Evolutionary conservation across 2,888 invertebrate species (phyloP).

Genomic region (Leucophenga maculata): DNA sequence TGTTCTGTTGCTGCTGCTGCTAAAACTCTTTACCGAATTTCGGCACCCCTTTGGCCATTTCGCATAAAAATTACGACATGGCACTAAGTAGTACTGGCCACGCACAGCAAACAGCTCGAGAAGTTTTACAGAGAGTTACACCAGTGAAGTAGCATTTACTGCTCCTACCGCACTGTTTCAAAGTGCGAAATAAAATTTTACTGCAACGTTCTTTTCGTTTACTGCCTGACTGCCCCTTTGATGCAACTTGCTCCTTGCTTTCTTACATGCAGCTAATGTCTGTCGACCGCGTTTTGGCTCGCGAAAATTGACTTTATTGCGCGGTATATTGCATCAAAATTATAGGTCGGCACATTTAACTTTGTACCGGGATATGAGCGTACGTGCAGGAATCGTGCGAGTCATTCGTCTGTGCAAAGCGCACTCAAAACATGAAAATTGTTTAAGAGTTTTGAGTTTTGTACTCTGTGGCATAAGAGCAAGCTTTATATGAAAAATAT

Average conservation of each 20-base stretch:
- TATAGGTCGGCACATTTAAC: slow-evolving; percentile 68
- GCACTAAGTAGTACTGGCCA: slow-evolving; percentile 27
- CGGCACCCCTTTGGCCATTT: slow-evolving; percentile 2
- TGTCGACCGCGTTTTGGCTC: slow-evolving; percentile 37
- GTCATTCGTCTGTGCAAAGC: slow-evolving; percentile 25
- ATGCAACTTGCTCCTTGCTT: neutral
- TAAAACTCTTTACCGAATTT: slow-evolving; percentile 3
- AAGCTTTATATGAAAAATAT: neutral
- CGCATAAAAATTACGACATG: slow-evolving; percentile 19
- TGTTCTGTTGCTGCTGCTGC: neutral
- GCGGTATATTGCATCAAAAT: slow-evolving; percentile 65
- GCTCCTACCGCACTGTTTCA: neutral
- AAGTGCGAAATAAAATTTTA: slow-evolving; percentile 28
- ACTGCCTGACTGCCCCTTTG: slow-evolving; percentile 41
- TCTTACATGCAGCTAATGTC: neutral
- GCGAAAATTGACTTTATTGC: slow-evolving; percentile 62
- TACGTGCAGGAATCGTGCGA: slow-evolving; percentile 37
- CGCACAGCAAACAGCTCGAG: slow-evolving; percentile 25
- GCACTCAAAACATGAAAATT: slow-evolving; percentile 34
- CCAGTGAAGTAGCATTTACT: neutral
- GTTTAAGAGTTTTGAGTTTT: slow-evolving; percentile 23
- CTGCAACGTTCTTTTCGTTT: slow-evolving; percentile 19
- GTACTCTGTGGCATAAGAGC: slow-evolving; percentile 22
- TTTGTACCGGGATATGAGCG: slow-evolving; percentile 61
- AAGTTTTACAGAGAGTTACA: slow-evolving; percentile 3